Evolutionary conservation across 2,888 invertebrate species (phyloP), one percentile per base, ranked within the genome.

Genomic region (Hyles lineata): DNA sequence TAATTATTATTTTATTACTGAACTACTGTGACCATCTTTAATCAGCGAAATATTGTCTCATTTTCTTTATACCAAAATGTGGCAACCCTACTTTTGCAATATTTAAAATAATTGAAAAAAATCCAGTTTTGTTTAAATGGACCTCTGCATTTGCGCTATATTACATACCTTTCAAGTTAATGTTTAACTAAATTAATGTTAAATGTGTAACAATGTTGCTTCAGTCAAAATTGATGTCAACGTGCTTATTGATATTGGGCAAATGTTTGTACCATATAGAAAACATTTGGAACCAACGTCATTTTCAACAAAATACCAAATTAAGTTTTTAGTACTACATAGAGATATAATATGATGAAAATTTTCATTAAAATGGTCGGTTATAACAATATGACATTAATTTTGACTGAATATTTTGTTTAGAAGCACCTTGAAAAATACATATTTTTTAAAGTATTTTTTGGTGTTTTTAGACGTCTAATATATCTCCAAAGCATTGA

Each of bases 151-250:
- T 55, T 55, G n/a, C 55, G 63, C 63, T 35, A 63, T 15, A 5
- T 60, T 67, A 17, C 6, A 50, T 21, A 23, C 50, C 43, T 1
- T 1, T 67, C 8, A 21, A 61, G 21, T 15, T 67, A 2, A 25
- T 67, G 15, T 63, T 43, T 67, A 50, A 67, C 67, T 67, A 17
- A 11, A 67, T 50, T 67, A 67, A 67, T 67, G 43, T 23, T 67
- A 15, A 21, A 43, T 67, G 67, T 67, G 8, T 67, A 67, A 23
- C 11, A 67, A 50, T 43, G 17, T 67, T 43, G 17, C 1, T 21
- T 21, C 15, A 15, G 21, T 21, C 43, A 63, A 35, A 35, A 63
- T 63, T 63, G 43, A 63, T 63, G n/a, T 15, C 17, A 7, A 15
- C 3, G 11, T 11, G 2, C 2, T 11, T 43, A 15, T 62, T n/a